phyloP scores from a whole-genome alignment of 2,888 invertebrate species.

The Nemurella pictetii region DNA sequence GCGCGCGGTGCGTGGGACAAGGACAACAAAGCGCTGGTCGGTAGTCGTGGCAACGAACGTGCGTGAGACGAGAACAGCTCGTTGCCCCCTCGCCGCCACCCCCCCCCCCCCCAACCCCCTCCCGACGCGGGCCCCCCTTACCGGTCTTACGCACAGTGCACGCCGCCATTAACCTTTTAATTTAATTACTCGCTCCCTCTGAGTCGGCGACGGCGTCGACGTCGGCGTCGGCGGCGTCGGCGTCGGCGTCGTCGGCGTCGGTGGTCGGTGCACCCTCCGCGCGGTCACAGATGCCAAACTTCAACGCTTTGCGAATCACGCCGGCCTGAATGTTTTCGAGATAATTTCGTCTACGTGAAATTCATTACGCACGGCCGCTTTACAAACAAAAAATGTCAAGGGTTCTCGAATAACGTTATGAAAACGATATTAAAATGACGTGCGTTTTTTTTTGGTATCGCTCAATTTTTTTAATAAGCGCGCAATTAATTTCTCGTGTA shows the following conservation, averaged over 20 bases:
- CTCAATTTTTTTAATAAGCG: not conserved
- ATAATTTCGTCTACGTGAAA: not conserved
- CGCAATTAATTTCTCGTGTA: not conserved
- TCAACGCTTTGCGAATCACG: not conserved
- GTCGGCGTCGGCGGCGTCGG: not conserved
- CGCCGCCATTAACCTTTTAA: constrained; percentile 41
- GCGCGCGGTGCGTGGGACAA: not conserved
- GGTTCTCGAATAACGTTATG: not conserved
- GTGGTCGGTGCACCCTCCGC: not conserved
- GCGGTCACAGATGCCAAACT: not conserved
- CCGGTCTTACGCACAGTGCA: constrained; percentile 35
- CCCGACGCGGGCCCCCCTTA: not conserved
- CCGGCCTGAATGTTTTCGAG: not conserved
- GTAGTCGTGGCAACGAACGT: not conserved
- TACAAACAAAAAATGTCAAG: not conserved
- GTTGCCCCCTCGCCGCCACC: no score
- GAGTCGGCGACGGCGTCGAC: not conserved
- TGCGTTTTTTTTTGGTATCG: not conserved
- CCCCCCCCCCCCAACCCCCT: not conserved
- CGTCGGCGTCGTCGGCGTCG: not conserved
- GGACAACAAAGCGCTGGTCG: not conserved
- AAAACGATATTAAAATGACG: not conserved
- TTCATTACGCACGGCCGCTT: not conserved
- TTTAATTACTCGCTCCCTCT: constrained; percentile 36
- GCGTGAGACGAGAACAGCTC: not conserved